Conservation (phyloP, 2,797 vertebrate genomes). For the Psittacula echo region DNA sequence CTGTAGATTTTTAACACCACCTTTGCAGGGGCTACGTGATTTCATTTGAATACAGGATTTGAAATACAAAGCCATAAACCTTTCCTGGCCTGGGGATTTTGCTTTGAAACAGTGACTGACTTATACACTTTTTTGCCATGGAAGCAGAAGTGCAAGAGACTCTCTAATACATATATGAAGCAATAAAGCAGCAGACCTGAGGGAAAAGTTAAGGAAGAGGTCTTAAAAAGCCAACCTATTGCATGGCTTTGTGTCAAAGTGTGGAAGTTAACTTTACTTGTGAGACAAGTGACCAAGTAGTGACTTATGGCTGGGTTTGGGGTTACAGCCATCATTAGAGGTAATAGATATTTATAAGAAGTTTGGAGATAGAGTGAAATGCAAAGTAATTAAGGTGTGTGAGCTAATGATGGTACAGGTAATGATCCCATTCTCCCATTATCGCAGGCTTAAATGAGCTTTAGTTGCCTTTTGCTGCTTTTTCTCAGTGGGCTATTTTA, state of each 20-base stretch:
- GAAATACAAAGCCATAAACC: not conserved
- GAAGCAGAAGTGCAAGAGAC: not conserved
- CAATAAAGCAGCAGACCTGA: not conserved
- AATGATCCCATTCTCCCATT: conserved; percentile 7
- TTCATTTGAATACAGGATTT: not conserved
- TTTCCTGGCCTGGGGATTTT: not conserved
- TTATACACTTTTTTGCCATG: not conserved
- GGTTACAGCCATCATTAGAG: not conserved
- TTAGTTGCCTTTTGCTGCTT: conserved; percentile 19
- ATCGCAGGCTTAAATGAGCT: conserved; percentile 2
- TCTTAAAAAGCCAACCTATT: not conserved
- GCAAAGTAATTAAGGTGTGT: not conserved
- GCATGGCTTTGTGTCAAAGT: not conserved
- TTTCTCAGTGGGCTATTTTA: not conserved
- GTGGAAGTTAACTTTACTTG: not conserved
- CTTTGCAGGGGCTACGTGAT: not conserved
- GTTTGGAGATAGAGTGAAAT: not conserved
- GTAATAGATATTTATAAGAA: not conserved
- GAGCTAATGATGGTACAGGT: not conserved
- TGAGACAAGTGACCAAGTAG: not conserved
- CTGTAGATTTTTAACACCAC: not conserved
- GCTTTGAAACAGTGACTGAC: not conserved
- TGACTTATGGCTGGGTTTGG: not conserved
- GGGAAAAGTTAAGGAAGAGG: not conserved
- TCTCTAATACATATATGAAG: not conserved